Percentiles rank a stretch among this genome's conserved stretches.
Evolutionary conservation across 2,888 invertebrate genomes (phyloP).

Genomic region (Drosophila testacea): DNA sequence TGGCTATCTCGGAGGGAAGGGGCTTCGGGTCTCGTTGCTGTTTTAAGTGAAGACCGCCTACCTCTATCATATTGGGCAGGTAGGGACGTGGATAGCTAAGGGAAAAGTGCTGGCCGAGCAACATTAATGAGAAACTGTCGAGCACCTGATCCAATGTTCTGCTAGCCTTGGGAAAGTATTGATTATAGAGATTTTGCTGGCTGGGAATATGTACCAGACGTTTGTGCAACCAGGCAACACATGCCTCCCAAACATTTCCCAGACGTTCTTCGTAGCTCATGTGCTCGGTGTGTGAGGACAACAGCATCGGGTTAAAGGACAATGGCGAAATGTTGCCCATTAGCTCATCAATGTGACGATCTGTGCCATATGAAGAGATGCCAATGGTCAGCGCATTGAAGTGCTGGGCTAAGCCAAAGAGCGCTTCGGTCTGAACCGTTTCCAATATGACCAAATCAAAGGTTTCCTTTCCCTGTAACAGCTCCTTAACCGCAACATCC

Average conservation of each 20-base stretch:
- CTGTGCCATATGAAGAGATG: conserved; percentile 74
- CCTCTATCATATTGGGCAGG: conserved; percentile 84
- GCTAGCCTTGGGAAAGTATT: conserved; percentile 69
- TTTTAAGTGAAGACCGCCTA: conserved; percentile 83
- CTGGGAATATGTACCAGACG: conserved; percentile 71
- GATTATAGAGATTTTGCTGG: conserved; percentile 54
- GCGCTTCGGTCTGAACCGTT: conserved; percentile 82
- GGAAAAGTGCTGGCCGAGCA: conserved; percentile 82
- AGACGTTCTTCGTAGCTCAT: conserved; percentile 83
- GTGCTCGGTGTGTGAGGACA: conserved; percentile 77
- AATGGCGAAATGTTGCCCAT: conserved; percentile 81
- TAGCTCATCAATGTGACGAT: conserved; percentile 74
- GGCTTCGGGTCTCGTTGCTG: conserved; percentile 67
- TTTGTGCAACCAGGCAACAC: conserved; percentile 59
- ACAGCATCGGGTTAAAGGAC: conserved; percentile 78
- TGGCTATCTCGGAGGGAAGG: conserved; percentile 78
- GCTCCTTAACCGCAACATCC: conserved; percentile 56
- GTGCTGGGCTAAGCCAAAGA: conserved; percentile 80
- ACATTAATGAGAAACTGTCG: conserved; percentile 76
- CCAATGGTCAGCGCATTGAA: conserved; percentile 79
- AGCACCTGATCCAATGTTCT: conserved; percentile 62
- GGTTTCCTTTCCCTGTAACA: conserved; percentile 70
- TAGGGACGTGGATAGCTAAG: conserved; percentile 81
- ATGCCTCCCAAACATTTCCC: conserved; percentile 72
- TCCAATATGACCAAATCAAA: conserved; percentile 83